Conservation (phyloP, 2,797 vertebrate genomes). For the Arnoldichthys spilopterus region DNA sequence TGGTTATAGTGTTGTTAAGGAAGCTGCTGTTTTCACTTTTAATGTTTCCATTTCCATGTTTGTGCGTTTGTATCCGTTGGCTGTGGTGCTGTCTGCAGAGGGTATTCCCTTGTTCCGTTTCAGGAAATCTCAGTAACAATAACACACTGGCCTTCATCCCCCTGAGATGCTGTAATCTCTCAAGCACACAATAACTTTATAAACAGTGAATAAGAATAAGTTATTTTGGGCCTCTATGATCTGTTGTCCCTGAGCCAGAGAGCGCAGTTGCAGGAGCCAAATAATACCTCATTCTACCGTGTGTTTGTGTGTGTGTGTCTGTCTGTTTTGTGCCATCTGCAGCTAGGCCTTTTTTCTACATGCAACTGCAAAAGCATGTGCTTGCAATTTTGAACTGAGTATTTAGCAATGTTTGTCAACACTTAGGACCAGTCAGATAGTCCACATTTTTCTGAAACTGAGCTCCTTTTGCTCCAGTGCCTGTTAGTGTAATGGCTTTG, state of each 20-base stretch:
- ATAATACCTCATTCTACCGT: slow-evolving; percentile 40
- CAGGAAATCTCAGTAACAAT: slow-evolving; percentile 54
- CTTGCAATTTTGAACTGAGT: neutral
- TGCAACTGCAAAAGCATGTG: slow-evolving; percentile 6
- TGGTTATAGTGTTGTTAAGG: slow-evolving; percentile 23
- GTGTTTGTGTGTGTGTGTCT: slow-evolving; percentile 26
- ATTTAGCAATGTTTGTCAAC: too few relatives aligned
- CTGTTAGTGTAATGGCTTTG: too few relatives aligned
- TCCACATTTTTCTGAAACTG: too few relatives aligned
- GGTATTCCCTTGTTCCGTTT: slow-evolving; percentile 40
- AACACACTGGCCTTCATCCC: slow-evolving; percentile 42
- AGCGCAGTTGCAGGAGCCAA: slow-evolving; percentile 31
- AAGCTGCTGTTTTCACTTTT: slow-evolving; percentile 30
- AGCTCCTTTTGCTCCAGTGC: too few relatives aligned
- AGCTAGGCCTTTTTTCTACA: neutral
- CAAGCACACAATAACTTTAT: slow-evolving; percentile 52
- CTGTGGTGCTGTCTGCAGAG: slow-evolving; percentile 29
- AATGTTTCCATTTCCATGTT: slow-evolving; percentile 36
- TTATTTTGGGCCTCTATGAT: slow-evolving; percentile 54
- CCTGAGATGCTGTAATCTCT: slow-evolving; percentile 51
- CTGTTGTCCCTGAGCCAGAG: slow-evolving; percentile 41
- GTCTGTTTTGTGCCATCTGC: neutral
- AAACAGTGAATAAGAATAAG: slow-evolving; percentile 47
- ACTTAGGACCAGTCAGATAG: too few relatives aligned
- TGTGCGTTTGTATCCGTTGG: slow-evolving; percentile 43